Evolutionary conservation across 2,113 vertebrate species (phyloP).

Genomic region (Cheilinus undulatus): DNA sequence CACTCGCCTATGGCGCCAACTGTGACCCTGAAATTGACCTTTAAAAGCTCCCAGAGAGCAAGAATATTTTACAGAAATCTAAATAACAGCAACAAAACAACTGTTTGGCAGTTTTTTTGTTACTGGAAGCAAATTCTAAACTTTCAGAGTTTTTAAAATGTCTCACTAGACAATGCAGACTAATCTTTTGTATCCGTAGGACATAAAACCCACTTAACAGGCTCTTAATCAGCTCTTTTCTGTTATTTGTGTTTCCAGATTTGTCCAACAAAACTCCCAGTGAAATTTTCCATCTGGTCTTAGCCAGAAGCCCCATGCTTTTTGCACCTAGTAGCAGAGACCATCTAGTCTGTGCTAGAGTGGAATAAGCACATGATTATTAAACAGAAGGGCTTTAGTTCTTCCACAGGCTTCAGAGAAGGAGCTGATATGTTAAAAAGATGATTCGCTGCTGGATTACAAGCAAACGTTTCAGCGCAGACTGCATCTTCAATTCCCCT

Average conservation of each 20-base stretch:
- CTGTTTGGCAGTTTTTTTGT: neutral
- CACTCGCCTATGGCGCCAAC: neutral
- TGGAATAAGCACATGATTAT: neutral
- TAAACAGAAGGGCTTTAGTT: too few species aligned
- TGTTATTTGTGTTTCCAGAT: neutral
- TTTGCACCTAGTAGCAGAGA: neutral
- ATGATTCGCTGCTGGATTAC: too few species aligned
- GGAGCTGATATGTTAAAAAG: too few species aligned
- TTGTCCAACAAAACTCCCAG: neutral
- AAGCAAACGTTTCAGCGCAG: too few species aligned
- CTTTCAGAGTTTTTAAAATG: too few species aligned
- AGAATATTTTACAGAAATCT: neutral
- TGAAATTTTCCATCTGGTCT: neutral
- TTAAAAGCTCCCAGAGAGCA: neutral
- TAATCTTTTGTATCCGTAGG: too few species aligned
- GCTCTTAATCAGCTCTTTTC: neutral
- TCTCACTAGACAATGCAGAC: too few species aligned
- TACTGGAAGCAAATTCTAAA: neutral
- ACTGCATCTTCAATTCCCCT: too few species aligned
- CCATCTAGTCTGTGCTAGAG: neutral
- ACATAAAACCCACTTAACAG: neutral
- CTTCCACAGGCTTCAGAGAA: too few species aligned
- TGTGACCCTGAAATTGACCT: neutral
- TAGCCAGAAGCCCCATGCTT: neutral
- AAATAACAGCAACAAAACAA: neutral